Evolutionary conservation across 2,113 vertebrate species (phyloP).

Genomic region (Triplophysa siluroides): DNA sequence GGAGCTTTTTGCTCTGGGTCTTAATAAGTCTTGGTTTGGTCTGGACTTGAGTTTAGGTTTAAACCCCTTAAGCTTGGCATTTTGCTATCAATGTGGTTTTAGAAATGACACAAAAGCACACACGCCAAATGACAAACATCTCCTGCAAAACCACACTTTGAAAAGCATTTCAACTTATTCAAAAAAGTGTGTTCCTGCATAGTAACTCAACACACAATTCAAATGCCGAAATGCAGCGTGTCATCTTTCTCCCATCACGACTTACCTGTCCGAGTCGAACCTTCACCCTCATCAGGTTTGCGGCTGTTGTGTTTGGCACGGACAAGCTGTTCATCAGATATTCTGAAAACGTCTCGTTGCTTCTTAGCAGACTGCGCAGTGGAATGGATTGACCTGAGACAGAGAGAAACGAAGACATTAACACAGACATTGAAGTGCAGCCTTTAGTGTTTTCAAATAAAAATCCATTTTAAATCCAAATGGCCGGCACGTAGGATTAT

Average conservation of each 20-base stretch:
- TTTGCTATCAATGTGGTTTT: background rate
- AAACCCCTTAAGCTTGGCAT: background rate
- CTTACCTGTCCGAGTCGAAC: slow-evolving; percentile 61
- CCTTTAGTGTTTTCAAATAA: too few species aligned
- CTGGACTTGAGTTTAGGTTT: background rate
- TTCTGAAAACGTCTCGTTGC: slow-evolving; percentile 67
- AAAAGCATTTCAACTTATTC: background rate
- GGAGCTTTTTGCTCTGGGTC: background rate
- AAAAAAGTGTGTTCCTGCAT: too few species aligned
- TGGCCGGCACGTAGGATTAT: too few species aligned
- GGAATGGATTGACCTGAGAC: slow-evolving; percentile 60
- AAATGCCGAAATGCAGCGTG: too few species aligned
- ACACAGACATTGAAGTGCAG: too few species aligned
- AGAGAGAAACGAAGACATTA: background rate
- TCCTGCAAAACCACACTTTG: too few species aligned
- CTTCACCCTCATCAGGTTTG: slow-evolving; percentile 63
- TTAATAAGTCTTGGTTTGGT: background rate
- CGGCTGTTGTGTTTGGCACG: slow-evolving; percentile 52
- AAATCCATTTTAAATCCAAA: too few species aligned
- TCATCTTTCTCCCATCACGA: background rate
- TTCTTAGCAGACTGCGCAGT: slow-evolving; percentile 63
- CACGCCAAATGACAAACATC: too few species aligned
- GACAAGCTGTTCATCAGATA: slow-evolving; percentile 64
- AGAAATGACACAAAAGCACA: background rate
- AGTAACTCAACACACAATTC: too few species aligned